phyloP scores from a whole-genome alignment of 1,140 invertebrate species.

The Caerostris extrusa region DNA sequence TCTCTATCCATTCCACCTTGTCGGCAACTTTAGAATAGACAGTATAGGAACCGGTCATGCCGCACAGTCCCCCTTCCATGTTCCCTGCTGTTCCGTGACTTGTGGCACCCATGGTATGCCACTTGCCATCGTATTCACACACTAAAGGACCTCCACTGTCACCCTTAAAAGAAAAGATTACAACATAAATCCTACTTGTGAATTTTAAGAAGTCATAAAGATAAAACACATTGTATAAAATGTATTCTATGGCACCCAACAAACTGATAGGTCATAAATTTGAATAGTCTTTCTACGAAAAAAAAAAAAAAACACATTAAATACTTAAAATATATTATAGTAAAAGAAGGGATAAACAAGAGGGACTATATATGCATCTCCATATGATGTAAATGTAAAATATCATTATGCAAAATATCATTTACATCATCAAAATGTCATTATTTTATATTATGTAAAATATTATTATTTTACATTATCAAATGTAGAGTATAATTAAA shows the following conservation, averaged over 20 bases:
- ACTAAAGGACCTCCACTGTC: slow-evolving; percentile 88
- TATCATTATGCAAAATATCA: too few relatives aligned
- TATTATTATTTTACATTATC: too few relatives aligned
- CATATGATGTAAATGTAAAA: too few relatives aligned
- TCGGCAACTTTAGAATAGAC: slow-evolving; percentile 32
- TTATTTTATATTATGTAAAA: too few relatives aligned
- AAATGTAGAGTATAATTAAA: too few relatives aligned
- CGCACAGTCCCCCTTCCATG: slow-evolving; percentile 45
- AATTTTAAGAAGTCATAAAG: neutral
- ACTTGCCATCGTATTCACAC: slow-evolving; percentile 73
- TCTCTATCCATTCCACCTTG: slow-evolving; percentile 35
- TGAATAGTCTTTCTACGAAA: neutral
- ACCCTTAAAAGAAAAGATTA: slow-evolving; percentile 83
- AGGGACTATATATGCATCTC: too few relatives aligned
- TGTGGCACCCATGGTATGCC: slow-evolving; percentile 49
- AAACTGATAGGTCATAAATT: neutral
- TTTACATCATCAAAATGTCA: too few relatives aligned
- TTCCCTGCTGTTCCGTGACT: slow-evolving; percentile 56
- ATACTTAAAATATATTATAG: neutral
- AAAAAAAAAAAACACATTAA: neutral
- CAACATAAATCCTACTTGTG: neutral
- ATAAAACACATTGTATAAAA: neutral
- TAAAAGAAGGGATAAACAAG: too few relatives aligned
- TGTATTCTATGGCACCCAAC: neutral
- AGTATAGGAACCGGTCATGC: slow-evolving; percentile 5